Conservation (phyloP, 64 coral and sea anemone species). For the Acropora tenuis region DNA sequence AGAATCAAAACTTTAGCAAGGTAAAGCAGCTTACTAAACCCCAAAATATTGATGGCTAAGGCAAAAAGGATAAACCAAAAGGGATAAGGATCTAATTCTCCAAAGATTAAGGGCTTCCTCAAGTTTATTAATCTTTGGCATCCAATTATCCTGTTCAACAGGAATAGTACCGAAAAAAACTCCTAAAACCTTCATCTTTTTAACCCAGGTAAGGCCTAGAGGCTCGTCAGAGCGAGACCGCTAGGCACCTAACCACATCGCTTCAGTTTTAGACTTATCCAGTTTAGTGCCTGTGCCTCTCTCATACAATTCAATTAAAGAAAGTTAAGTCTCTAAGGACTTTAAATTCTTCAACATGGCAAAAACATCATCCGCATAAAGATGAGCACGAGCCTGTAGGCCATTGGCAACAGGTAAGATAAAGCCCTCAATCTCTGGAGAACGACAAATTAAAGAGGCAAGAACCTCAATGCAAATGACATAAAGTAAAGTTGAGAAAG, state of each 20-base stretch:
- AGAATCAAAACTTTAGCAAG: neutral
- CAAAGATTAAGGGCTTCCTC: constrained; percentile 8
- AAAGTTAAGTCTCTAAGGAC: neutral
- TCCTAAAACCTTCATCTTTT: neutral
- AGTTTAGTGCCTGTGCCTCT: neutral
- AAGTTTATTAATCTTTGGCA: neutral
- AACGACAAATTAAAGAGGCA: neutral
- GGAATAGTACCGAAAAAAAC: neutral
- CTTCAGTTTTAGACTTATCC: neutral
- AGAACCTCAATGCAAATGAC: neutral
- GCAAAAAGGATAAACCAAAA: neutral
- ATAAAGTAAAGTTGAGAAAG: neutral
- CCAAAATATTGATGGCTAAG: neutral
- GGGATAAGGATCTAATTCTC: neutral
- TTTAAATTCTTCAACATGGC: neutral
- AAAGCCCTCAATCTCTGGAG: neutral
- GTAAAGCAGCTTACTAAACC: neutral
- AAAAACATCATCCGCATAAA: neutral
- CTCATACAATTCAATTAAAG: neutral
- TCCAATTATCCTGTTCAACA: neutral
- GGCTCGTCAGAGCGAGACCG: neutral
- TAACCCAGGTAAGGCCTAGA: neutral
- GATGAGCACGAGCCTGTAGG: neutral
- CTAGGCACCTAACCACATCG: constrained; percentile 21
- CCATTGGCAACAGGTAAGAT: neutral